Percentiles rank a stretch among this genome's conserved stretches.
phyloP scores from a whole-genome alignment of 2,113 vertebrate species.

The Bos taurus region ARS-UCD2.0 NC_037350.1:47875501-47876000 shows the following conservation, averaged over 20 bases:
- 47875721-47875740: neutral
- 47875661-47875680: neutral
- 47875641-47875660: neutral
- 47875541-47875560: neutral
- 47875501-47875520: neutral
- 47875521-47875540: neutral
- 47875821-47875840: neutral
- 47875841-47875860: neutral
- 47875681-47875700: neutral
- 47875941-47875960: neutral
- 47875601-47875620: neutral
- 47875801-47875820: neutral
- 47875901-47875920: neutral
- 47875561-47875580: neutral
- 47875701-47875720: neutral
- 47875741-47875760: neutral
- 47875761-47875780: neutral
- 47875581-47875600: no score
- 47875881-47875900: neutral
- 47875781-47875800: neutral
- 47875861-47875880: neutral
- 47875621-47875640: neutral
- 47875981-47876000: neutral
- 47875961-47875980: neutral
- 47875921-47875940: neutral